A percentile compares a stretch with the other conserved stretches of the same genome.
Conservation (phyloP, 2,888 invertebrate genomes). For the Entomobrya proxima region DNA sequence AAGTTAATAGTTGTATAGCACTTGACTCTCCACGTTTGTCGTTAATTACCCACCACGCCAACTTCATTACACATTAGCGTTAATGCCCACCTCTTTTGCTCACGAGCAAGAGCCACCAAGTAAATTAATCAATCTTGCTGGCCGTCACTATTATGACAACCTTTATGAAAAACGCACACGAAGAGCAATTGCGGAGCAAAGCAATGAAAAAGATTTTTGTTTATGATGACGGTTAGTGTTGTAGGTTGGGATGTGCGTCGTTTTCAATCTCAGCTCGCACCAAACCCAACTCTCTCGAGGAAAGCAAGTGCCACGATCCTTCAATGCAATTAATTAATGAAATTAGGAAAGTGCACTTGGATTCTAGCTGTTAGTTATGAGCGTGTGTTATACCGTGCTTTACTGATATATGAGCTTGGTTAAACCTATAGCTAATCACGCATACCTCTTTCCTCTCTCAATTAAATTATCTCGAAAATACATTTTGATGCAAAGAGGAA, state of each 20-base stretch:
- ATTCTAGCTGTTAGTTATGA: background rate
- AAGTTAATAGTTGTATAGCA: slow-evolving; percentile 18
- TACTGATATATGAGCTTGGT: no score
- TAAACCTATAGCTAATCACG: no score
- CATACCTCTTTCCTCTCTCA: slow-evolving; percentile 36
- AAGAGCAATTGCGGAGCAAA: background rate
- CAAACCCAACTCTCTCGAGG: slow-evolving; percentile 5
- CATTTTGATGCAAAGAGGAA: background rate
- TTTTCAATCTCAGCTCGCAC: background rate
- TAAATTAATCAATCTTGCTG: slow-evolving; percentile 55
- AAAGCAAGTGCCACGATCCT: background rate
- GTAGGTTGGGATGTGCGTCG: slow-evolving; percentile 12
- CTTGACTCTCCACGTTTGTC: slow-evolving; percentile 39
- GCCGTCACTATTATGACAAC: slow-evolving; percentile 51
- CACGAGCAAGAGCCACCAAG: slow-evolving; percentile 30
- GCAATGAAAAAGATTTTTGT: background rate
- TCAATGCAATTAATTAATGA: slow-evolving; percentile 53
- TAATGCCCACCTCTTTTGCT: background rate
- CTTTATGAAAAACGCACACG: slow-evolving; percentile 35
- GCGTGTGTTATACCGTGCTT: no score
- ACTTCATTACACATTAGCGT: background rate
- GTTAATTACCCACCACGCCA: slow-evolving; percentile 45
- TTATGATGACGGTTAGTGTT: background rate
- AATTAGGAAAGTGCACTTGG: slow-evolving; percentile 31
- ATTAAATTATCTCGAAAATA: slow-evolving; percentile 59